Evolutionary conservation across 92 coral and sea anemone genomes (phyloP).

Genomic region (Zoanthus solanderi): DNA sequence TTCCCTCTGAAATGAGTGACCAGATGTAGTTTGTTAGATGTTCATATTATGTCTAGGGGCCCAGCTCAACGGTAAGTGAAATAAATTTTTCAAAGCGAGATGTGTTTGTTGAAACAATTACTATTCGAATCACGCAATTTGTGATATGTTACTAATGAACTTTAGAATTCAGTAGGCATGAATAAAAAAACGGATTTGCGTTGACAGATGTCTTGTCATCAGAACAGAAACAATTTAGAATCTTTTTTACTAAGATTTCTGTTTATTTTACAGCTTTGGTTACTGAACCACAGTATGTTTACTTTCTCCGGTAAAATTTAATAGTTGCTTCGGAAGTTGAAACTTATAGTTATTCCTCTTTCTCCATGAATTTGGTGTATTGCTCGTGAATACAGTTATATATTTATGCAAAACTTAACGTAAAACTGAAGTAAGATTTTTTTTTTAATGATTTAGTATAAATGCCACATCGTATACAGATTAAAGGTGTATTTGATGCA

Average conservation of each 20-base stretch:
- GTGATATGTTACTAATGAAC: neutral
- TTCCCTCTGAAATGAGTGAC: slow-evolving; percentile 16
- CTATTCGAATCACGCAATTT: slow-evolving; percentile 7
- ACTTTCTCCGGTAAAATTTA: neutral
- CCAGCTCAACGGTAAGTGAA: slow-evolving; percentile 41
- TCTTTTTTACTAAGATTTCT: neutral
- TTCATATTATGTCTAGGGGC: slow-evolving; percentile 48
- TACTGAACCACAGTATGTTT: neutral
- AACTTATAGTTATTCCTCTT: neutral
- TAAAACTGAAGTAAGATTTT: neutral
- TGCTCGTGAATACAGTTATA: neutral
- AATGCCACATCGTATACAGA: neutral
- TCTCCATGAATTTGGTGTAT: neutral
- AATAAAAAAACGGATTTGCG: neutral
- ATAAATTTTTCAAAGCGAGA: neutral
- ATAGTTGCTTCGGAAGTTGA: neutral
- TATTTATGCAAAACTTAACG: neutral
- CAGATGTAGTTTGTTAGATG: slow-evolving; percentile 17
- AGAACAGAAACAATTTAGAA: neutral
- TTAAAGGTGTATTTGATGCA: neutral
- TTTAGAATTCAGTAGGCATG: neutral
- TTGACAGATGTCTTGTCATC: slow-evolving; percentile 2
- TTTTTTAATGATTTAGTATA: neutral
- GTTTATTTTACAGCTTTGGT: neutral
- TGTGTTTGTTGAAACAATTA: slow-evolving; percentile 11